phyloP scores from a whole-genome alignment of 2,113 vertebrate species.

The Cyrtonyx montezumae region DNA sequence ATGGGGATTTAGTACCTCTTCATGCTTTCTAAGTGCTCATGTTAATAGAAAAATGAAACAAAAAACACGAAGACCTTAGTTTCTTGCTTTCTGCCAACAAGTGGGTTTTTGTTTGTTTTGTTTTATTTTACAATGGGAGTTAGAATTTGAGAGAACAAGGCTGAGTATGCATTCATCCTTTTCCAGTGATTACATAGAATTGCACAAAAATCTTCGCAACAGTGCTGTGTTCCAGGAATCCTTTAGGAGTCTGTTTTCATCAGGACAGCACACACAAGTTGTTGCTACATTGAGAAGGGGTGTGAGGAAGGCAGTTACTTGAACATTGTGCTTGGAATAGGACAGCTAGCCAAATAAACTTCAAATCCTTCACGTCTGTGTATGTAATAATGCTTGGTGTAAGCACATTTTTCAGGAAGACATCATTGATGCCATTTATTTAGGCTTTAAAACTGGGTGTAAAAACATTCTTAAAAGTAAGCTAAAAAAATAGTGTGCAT shows the following conservation, averaged over 20 bases:
- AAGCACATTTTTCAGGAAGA: slow-evolving; percentile 18
- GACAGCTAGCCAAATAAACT: slow-evolving; percentile 1
- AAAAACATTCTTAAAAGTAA: neutral
- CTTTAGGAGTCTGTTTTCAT: neutral
- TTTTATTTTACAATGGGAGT: neutral
- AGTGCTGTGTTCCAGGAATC: neutral
- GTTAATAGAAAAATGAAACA: neutral
- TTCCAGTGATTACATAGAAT: neutral
- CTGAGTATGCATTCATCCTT: neutral
- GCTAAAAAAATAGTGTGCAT: neutral
- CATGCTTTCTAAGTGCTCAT: neutral
- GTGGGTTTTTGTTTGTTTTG: neutral
- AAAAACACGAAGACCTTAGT: neutral
- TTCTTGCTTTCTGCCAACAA: neutral
- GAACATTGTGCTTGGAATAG: slow-evolving; percentile 14
- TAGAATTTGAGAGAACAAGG: neutral
- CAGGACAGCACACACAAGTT: neutral
- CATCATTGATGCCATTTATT: neutral
- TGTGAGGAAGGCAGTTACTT: slow-evolving; percentile 15
- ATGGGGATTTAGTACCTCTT: neutral
- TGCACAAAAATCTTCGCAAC: neutral
- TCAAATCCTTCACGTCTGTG: slow-evolving; percentile 17
- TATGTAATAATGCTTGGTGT: slow-evolving; percentile 29
- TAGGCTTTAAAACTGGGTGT: neutral
- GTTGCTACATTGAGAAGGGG: neutral